Percentiles rank a stretch among this genome's conserved stretches.
phyloP scores from a whole-genome alignment of 1,140 invertebrate genomes.

The Oryctes rhinoceros region DNA sequence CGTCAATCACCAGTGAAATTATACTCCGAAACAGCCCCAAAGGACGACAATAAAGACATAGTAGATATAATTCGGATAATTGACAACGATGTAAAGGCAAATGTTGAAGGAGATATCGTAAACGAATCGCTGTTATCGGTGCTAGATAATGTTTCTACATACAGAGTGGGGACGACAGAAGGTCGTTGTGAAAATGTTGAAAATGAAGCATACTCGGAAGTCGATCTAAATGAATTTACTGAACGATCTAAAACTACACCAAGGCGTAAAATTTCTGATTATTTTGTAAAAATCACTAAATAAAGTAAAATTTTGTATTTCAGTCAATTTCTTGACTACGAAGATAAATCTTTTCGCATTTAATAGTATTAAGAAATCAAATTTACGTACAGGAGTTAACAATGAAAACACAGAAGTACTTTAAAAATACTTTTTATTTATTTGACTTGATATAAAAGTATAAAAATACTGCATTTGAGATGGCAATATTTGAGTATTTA shows the following conservation, averaged over 20 bases:
- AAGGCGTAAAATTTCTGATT: conserved; percentile 42
- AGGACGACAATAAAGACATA: neutral
- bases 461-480: too few species aligned
- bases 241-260: neutral
- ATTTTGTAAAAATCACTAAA: conserved; percentile 43
- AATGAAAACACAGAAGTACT: too few species aligned
- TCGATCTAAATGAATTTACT: conserved; percentile 37
- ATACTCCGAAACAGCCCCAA: neutral
- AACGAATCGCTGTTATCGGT: conserved; percentile 1
- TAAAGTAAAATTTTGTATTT: conserved; percentile 5
- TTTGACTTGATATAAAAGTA: too few species aligned
- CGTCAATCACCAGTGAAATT: too few species aligned
- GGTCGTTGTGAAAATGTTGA: neutral
- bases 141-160: conserved; percentile 14
- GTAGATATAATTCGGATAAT: conserved; percentile 30
- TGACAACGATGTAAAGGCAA: neutral
- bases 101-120: neutral
- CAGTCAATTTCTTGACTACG: neutral
- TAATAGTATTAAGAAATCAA: too few species aligned
- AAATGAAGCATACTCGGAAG: neutral
- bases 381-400: too few species aligned
- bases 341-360: neutral
- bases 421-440: too few species aligned
- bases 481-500: neutral
- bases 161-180: neutral